Evolutionary conservation across 2,797 vertebrate species (phyloP).

Genomic region (Borostomias antarcticus): DNA sequence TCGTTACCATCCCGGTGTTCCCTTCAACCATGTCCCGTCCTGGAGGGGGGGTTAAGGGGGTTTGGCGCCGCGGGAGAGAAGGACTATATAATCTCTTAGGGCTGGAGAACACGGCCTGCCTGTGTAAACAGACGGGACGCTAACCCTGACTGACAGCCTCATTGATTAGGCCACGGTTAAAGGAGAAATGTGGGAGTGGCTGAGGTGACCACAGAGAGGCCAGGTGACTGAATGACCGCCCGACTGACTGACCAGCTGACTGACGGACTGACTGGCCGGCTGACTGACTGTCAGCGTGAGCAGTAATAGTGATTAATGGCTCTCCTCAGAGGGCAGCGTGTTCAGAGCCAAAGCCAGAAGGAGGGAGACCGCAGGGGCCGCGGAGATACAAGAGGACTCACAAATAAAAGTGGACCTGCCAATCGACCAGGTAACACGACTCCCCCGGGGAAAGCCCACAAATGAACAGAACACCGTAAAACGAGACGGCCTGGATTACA

Average conservation of each 20-base stretch:
- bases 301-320: slow-evolving; percentile 60
- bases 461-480: background rate
- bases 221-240: slow-evolving; percentile 38
- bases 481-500: background rate
- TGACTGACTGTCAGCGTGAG: slow-evolving; percentile 45
- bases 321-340: slow-evolving; percentile 52
- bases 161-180: slow-evolving; percentile 52
- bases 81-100: background rate
- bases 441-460: background rate
- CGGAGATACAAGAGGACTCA: slow-evolving; percentile 47
- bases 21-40: too few relatives aligned
- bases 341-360: slow-evolving; percentile 48
- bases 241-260: slow-evolving; percentile 32
- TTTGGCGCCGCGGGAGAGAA: too few relatives aligned
- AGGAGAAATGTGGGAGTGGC: slow-evolving; percentile 26
- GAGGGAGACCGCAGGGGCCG: slow-evolving; percentile 43
- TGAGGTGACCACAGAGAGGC: slow-evolving; percentile 37
- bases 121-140: slow-evolving; percentile 3
- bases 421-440: slow-evolving; percentile 35
- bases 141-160: slow-evolving; percentile 39
- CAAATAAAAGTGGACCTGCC: slow-evolving; percentile 50
- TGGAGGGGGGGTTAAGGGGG: too few relatives aligned
- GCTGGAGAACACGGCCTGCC: slow-evolving; percentile 5
- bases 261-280: slow-evolving; percentile 38
- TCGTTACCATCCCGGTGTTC: too few relatives aligned